Evolutionary conservation across 92 coral and sea anemone species (phyloP).

Genomic region (Blastomussa wellsi): DNA sequence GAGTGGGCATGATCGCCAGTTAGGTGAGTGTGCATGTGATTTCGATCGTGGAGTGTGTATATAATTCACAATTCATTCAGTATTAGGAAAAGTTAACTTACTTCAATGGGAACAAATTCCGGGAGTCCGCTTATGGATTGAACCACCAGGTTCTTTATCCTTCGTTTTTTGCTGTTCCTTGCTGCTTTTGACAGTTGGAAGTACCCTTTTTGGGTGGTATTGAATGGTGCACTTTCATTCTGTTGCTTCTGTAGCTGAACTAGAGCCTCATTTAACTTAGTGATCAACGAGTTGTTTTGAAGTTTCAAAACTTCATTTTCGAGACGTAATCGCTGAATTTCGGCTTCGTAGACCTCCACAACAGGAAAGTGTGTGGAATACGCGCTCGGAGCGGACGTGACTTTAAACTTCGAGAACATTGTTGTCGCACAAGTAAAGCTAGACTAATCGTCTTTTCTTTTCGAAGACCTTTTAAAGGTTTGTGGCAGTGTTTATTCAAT

Average conservation of each 20-base stretch:
- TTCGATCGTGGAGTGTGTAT: too few relatives aligned
- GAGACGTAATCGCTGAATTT: background rate
- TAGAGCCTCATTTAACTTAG: too few relatives aligned
- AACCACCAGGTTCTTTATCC: background rate
- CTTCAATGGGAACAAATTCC: slow-evolving; percentile 15
- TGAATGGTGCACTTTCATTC: too few relatives aligned
- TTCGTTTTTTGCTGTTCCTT: background rate
- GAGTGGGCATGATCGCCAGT: too few relatives aligned
- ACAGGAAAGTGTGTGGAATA: background rate
- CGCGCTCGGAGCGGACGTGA: background rate
- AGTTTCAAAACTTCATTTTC: background rate
- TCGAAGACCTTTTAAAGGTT: too few relatives aligned
- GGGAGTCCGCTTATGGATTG: background rate
- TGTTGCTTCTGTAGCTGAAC: too few relatives aligned
- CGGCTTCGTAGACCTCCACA: background rate
- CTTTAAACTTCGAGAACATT: background rate
- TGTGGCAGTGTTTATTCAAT: too few relatives aligned
- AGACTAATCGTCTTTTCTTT: too few relatives aligned
- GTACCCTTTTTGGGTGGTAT: too few relatives aligned
- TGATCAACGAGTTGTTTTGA: background rate
- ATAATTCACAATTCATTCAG: too few relatives aligned
- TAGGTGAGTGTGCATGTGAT: too few relatives aligned
- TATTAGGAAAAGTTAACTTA: background rate
- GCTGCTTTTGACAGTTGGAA: background rate
- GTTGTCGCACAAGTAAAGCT: background rate